Base-by-base conservation (phyloP, 2,113 vertebrate genomes). In the Orthonyx spaldingii region DNA sequence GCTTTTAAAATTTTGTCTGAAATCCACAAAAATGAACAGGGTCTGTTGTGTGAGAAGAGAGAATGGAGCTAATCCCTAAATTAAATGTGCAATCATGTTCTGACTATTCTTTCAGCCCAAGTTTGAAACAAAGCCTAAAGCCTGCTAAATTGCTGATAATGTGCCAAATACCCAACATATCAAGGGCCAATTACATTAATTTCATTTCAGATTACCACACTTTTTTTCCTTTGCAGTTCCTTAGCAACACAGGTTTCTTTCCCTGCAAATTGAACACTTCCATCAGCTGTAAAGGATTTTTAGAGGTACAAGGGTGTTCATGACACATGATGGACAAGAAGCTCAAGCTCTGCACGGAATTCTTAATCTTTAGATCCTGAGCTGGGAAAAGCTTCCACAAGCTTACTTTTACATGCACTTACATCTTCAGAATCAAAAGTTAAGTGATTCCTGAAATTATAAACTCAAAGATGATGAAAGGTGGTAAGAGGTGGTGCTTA, bases 161-260 rank as follows among this genome's bases (percentile, higher is more conserved):
- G 55, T 93, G 86, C 88, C 94, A 94, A 95, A 84, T 52, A 63
- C 28, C 64, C 64, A 71, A 42, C 44, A 42, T 87, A 94, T 89
- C 77, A 93, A 84, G 32, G 46, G 49, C 69, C 86, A 92, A 72
- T 95, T 92, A 93, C 89, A 94, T 97, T 57, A 39, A 84, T 86
- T 96, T 92, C 16, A 74, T 93, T 90, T 93, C 83, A 77, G 47
- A 44, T 72, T 93, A 76, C 72, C n/a, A 39, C 83, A 75, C 47
- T 90, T 95, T 95, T 77, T 81, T 80, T 56, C 70, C n/a, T 90
- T 68, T 46, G 60, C 68, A 47, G 93, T 96, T 96, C 60, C 96
- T 95, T 97, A 97, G 93, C 95, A 96, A 94, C 94, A 64, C 24
- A 5, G 16, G 82, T 92, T 94, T 93, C 60, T 88, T 93, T 60